Conservation (phyloP, 2,888 invertebrate species). For the Drosophila birchii region DNA sequence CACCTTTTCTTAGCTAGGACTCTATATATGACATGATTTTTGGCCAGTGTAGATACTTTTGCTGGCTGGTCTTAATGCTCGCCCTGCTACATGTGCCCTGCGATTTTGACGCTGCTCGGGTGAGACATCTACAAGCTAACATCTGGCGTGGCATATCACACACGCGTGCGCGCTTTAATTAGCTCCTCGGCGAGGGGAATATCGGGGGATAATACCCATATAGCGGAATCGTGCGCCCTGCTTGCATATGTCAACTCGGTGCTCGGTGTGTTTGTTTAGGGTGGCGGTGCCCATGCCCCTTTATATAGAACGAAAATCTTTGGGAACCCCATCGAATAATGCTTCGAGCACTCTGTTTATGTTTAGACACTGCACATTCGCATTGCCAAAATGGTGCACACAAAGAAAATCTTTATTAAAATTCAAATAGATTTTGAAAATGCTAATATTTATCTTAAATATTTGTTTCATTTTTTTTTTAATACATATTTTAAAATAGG, state of each 20-base stretch:
- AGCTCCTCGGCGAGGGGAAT: conserved; percentile 51
- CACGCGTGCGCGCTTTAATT: conserved; percentile 76
- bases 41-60: conserved; percentile 2
- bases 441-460: background rate
- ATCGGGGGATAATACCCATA: conserved; percentile 9
- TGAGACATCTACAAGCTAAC: conserved; percentile 58
- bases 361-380: conserved; percentile 59
- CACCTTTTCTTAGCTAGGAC: background rate
- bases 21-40: background rate
- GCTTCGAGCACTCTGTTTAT: conserved; percentile 46
- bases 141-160: conserved; percentile 77
- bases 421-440: background rate
- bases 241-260: conserved; percentile 65
- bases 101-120: conserved; percentile 31
- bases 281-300: conserved; percentile 15
- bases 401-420: background rate
- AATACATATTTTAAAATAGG: no score
- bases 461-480: background rate
- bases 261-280: conserved; percentile 59
- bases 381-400: conserved; percentile 57
- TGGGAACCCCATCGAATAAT: conserved; percentile 19
- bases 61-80: conserved; percentile 4
- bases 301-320: conserved; percentile 1
- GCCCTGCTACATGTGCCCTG: conserved; percentile 54
- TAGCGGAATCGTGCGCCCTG: conserved; percentile 26